Evolutionary conservation across 2,113 vertebrate species (phyloP).

Genomic region (Actenoides lindsayi): DNA sequence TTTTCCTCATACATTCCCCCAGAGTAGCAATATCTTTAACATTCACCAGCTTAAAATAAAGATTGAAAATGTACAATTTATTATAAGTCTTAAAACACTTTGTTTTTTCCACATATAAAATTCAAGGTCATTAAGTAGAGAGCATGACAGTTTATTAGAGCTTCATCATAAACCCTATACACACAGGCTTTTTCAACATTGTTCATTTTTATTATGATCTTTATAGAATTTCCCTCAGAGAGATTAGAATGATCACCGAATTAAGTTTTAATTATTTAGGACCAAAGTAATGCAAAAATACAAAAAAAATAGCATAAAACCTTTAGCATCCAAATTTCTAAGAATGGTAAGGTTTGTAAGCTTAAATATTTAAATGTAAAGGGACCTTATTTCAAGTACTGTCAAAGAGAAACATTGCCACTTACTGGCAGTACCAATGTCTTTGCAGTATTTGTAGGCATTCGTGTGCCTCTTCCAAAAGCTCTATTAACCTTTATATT

Average conservation of each 20-base stretch:
- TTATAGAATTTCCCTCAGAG: background rate
- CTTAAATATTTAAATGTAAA: background rate
- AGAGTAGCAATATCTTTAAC: background rate
- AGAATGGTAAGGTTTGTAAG: background rate
- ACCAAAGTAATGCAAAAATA: background rate
- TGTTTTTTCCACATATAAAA: background rate
- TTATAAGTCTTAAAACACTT: background rate
- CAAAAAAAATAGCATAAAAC: background rate
- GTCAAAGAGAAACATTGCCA: slow-evolving; percentile 55
- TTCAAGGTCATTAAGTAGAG: background rate
- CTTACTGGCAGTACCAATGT: slow-evolving; percentile 24
- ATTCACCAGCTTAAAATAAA: slow-evolving; percentile 15
- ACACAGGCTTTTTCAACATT: background rate
- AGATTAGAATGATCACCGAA: background rate
- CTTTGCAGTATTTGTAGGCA: background rate
- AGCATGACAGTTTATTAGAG: background rate
- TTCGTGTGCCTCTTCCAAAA: slow-evolving; percentile 50
- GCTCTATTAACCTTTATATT: slow-evolving; percentile 60
- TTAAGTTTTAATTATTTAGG: background rate
- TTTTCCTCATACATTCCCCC: background rate
- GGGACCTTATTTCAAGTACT: background rate
- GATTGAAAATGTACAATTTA: background rate
- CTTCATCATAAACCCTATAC: background rate
- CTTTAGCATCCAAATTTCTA: background rate
- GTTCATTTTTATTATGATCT: background rate